Evolutionary conservation across 2,888 invertebrate species (phyloP).

Genomic region (Rhingia campestris): DNA sequence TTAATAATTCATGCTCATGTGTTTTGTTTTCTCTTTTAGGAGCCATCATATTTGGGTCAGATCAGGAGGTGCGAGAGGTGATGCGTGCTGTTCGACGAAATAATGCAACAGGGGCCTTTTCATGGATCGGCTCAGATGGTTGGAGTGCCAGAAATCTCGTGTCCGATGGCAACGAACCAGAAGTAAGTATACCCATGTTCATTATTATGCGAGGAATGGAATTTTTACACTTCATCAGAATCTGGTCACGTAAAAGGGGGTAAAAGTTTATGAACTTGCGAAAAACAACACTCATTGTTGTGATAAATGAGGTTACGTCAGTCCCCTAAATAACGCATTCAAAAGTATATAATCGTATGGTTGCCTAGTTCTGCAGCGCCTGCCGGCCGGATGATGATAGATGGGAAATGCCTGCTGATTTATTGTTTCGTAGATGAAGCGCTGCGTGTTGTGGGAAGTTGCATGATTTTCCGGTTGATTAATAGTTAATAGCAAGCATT

Average conservation of each 20-base stretch:
- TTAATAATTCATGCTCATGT: constrained; percentile 1
- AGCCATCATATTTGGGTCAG: constrained; percentile 96
- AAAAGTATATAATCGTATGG: constrained; percentile 24
- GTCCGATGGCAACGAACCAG: constrained; percentile 93
- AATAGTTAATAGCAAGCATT: constrained; percentile 49
- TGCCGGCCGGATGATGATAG: constrained; percentile 33
- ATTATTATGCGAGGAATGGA: constrained; percentile 2
- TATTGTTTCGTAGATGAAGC: constrained; percentile 36
- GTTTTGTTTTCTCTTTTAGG: constrained; percentile 84
- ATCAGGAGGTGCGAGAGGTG: constrained; percentile 97
- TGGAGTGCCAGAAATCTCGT: constrained; percentile 96
- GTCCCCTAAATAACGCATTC: constrained; percentile 45
- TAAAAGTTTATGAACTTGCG: constrained; percentile 36
- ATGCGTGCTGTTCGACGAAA: constrained; percentile 95
- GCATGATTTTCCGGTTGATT: constrained; percentile 54
- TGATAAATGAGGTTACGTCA: constrained; percentile 60
- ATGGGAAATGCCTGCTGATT: constrained; percentile 55
- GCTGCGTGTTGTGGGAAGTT: constrained; percentile 37
- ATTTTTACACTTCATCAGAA: constrained; percentile 37
- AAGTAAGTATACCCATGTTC: constrained; percentile 83
- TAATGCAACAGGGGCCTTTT: constrained; percentile 94
- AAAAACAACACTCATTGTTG: constrained; percentile 50
- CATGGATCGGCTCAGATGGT: constrained; percentile 98
- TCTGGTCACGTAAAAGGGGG: constrained; percentile 20
- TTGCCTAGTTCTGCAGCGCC: constrained; percentile 15